A percentile compares a stretch with the other conserved stretches of the same genome.
Evolutionary conservation across 2,888 invertebrate genomes (phyloP).

Genomic region (Cybosia mesomella): DNA sequence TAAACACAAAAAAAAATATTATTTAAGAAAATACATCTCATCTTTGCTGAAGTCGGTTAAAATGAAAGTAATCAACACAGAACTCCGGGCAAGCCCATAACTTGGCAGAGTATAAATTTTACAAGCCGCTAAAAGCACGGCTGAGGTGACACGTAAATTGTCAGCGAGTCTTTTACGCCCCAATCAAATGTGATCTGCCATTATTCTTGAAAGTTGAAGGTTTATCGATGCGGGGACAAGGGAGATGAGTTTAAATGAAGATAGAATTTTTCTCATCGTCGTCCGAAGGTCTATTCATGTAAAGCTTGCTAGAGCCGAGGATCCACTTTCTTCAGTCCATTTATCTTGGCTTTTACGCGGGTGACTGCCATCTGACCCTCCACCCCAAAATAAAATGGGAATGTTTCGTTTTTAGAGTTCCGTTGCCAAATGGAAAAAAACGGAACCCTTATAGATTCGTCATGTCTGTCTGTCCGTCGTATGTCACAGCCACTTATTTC

Average conservation of each 20-base stretch:
- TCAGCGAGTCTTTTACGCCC: slow-evolving; percentile 50
- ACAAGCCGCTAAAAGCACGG: slow-evolving; percentile 57
- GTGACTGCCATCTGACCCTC: too few species aligned
- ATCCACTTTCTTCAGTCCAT: too few species aligned
- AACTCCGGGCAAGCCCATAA: slow-evolving; percentile 56
- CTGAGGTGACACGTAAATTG: slow-evolving; percentile 52
- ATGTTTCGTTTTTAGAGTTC: too few species aligned
- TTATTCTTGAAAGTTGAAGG: slow-evolving; percentile 36
- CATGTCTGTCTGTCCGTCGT: too few species aligned
- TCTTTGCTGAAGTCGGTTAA: slow-evolving; percentile 17
- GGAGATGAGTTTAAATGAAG: background rate
- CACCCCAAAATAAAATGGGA: too few species aligned
- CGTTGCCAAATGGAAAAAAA: too few species aligned
- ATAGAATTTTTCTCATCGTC: background rate
- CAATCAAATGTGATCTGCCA: slow-evolving; percentile 44
- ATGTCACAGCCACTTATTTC: too few species aligned
- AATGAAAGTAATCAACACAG: slow-evolving; percentile 57
- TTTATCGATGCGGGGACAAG: slow-evolving; percentile 21
- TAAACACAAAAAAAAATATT: too few species aligned
- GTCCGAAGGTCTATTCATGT: background rate
- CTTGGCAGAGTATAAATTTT: slow-evolving; percentile 60
- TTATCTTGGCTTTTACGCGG: too few species aligned
- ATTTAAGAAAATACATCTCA: too few species aligned
- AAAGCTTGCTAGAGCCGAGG: background rate
- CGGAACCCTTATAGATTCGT: too few species aligned